These are phyloP conservation scores for Gallirallus australis DNA, from an alignment of 2,797 vertebrate species.

Conservation along the genomic window DNA sequence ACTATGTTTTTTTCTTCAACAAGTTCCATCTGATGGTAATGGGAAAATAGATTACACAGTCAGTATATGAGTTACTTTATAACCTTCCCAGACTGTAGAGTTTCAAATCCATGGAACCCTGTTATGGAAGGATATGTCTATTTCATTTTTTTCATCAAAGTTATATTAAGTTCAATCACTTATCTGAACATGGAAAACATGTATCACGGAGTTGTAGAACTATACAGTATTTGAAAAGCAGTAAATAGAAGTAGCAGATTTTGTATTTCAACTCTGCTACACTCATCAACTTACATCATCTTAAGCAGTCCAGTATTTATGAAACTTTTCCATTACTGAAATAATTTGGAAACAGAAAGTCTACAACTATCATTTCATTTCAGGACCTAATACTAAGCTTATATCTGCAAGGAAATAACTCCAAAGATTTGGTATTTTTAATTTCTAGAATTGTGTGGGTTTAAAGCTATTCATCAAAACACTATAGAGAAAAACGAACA, in stretches of 20 bases:
- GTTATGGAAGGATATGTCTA: not conserved
- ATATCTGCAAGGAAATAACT: not conserved
- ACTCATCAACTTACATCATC: slow-evolving; percentile 38
- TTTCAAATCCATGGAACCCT: not conserved
- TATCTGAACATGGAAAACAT: not conserved
- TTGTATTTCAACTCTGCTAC: slow-evolving; percentile 17
- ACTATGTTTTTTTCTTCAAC: slow-evolving; percentile 83
- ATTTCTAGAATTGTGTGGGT: not conserved
- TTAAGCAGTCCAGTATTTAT: not conserved
- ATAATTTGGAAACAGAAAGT: slow-evolving; percentile 9
- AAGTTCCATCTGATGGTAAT: slow-evolving; percentile 82
- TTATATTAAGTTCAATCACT: not conserved
- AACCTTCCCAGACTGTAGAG: not conserved
- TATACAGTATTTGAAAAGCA: not conserved
- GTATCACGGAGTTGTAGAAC: not conserved
- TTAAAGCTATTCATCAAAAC: not conserved
- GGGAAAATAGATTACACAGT: slow-evolving; percentile 22
- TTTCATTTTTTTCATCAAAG: not conserved
- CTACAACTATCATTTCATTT: not conserved
- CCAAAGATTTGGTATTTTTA: not conserved
- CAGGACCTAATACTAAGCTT: not conserved
- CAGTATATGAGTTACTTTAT: not conserved
- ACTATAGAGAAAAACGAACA: not conserved
- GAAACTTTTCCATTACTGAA: slow-evolving; percentile 38
- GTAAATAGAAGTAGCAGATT: not conserved